Conservation (phyloP, 2,113 vertebrate genomes). For the Pelmatolapia mariae region DNA sequence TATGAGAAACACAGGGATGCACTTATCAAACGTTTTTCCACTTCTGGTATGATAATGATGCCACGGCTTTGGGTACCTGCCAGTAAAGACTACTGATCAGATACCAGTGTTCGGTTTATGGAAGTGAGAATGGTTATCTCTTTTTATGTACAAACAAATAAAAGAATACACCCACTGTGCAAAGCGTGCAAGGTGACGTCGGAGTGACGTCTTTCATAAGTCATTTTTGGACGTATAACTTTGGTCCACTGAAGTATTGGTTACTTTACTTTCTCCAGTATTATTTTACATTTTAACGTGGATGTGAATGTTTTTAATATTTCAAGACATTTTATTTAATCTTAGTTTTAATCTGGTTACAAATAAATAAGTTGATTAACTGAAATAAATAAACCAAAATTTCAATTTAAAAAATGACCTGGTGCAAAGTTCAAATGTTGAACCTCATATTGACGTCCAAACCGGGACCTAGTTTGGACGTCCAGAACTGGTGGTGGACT, state of each 20-base stretch:
- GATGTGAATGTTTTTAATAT: not conserved
- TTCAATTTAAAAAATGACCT: not conserved
- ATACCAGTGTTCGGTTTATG: not conserved
- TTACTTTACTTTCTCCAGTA: not conserved
- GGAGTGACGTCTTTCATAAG: accelerated
- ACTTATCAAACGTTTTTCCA: not conserved
- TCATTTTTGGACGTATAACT: accelerated
- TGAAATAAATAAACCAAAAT: not conserved
- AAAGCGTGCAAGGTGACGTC: not conserved
- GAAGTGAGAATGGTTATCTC: not conserved
- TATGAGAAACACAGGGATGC: not conserved
- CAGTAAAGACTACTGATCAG: not conserved
- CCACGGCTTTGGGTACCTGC: not conserved
- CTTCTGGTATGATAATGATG: not conserved
- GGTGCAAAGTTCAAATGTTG: not conserved
- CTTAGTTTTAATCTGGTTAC: not conserved
- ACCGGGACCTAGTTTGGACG: not conserved
- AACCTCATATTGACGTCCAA: not conserved
- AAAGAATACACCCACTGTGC: not conserved
- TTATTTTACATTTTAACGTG: not conserved
- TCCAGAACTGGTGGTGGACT: not conserved
- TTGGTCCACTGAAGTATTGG: not conserved
- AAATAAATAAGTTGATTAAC: not conserved
- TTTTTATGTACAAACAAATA: not conserved
- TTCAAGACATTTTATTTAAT: not conserved